Conservation (phyloP, 2,797 vertebrate genomes). For the Protosalanx chinensis region DNA sequence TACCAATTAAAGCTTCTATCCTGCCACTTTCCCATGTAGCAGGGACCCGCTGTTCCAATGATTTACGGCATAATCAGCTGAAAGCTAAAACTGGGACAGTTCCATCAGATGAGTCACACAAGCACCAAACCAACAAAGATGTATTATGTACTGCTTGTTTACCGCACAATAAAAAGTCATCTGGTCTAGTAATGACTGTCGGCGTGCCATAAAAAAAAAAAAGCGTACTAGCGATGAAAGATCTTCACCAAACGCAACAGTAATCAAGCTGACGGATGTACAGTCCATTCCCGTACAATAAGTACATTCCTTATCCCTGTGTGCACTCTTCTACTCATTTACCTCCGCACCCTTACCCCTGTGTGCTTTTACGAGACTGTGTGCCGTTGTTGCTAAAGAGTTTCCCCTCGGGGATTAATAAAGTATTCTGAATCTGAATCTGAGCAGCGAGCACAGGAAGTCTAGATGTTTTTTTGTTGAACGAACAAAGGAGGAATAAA, state of each 20-base stretch:
- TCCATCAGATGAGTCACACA: background rate
- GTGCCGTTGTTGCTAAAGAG: too few species aligned
- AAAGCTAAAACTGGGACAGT: constrained; percentile 5
- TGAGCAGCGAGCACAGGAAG: background rate
- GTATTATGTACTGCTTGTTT: constrained; percentile 16
- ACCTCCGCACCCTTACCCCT: too few species aligned
- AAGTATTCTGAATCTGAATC: too few species aligned
- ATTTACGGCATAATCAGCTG: constrained; percentile 24
- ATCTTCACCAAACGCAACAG: background rate
- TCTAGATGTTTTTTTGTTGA: background rate
- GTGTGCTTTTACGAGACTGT: too few species aligned
- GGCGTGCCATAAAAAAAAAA: background rate
- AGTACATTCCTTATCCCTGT: too few species aligned
- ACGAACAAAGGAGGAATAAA: background rate
- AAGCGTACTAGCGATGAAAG: background rate
- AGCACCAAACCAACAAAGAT: background rate
- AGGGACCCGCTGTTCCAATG: constrained; percentile 8
- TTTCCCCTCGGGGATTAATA: too few species aligned
- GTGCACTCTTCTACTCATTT: too few species aligned
- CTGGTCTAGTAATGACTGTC: background rate
- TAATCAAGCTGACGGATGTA: background rate
- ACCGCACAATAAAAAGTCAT: constrained; percentile 23
- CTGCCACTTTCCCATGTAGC: constrained; percentile 24
- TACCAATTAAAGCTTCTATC: constrained; percentile 69
- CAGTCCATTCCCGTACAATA: too few species aligned